Evolutionary conservation across 2,888 invertebrate genomes (phyloP).

Genomic region (Physocephala rufipes): DNA sequence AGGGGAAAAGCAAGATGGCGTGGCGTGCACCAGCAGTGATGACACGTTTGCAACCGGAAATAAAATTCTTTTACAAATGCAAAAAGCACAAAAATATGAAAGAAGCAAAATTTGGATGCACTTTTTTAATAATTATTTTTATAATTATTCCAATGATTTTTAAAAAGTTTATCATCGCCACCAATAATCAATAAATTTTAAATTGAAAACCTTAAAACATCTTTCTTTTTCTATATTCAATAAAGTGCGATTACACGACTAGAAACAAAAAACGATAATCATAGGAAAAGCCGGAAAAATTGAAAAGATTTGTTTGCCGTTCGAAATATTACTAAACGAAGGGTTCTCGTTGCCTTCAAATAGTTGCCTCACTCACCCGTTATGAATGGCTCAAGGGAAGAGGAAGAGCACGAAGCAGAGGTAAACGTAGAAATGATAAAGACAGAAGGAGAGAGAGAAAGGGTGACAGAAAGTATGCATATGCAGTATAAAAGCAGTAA

Average conservation of each 20-base stretch:
- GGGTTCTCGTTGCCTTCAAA: slow-evolving; percentile 14
- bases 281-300: slow-evolving; percentile 16
- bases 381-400: neutral
- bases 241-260: neutral
- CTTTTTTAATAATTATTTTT: neutral
- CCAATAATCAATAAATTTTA: neutral
- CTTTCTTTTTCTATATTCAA: neutral
- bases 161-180: neutral
- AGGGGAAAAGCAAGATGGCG: slow-evolving; percentile 6
- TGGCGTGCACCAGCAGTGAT: neutral
- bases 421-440: neutral
- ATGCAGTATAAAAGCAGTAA: too few relatives aligned
- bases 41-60: slow-evolving; percentile 12
- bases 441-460: too few relatives aligned
- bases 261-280: neutral
- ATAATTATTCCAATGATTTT: neutral
- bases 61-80: neutral
- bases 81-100: neutral
- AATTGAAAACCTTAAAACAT: neutral
- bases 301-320: slow-evolving; percentile 22
- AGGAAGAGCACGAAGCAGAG: neutral
- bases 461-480: too few relatives aligned
- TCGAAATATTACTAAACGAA: slow-evolving; percentile 28
- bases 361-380: neutral
- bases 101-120: neutral